A percentile compares a stretch with the other conserved stretches of the same genome.
Evolutionary conservation across 1,140 invertebrate genomes (phyloP).

Genomic region (Macrobrachium nipponense): DNA sequence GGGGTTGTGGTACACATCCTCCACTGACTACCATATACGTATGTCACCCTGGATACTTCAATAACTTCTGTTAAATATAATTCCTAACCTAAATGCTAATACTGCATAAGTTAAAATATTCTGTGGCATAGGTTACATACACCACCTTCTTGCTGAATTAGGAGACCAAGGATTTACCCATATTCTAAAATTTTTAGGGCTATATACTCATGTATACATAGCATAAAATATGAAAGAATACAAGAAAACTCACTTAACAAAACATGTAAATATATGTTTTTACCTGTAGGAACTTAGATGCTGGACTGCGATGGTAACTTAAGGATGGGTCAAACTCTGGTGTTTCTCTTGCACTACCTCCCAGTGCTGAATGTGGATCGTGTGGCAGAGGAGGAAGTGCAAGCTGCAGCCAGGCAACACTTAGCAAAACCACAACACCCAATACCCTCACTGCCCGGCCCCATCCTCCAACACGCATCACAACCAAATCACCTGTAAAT

Average conservation of each 20-base stretch:
- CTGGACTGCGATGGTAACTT: conserved; percentile 24
- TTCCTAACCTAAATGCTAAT: too few relatives aligned
- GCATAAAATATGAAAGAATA: background rate
- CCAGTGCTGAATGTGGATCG: conserved; percentile 53
- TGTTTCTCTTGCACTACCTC: conserved; percentile 48
- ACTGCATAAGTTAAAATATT: too few relatives aligned
- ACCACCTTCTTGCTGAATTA: too few relatives aligned
- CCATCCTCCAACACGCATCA: conserved; percentile 62
- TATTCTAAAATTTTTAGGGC: too few relatives aligned
- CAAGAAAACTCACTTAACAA: background rate
- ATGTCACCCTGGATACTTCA: background rate
- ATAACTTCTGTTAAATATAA: too few relatives aligned
- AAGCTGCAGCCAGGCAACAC: conserved; percentile 64
- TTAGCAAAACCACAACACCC: conserved; percentile 61
- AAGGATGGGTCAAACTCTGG: conserved; percentile 58
- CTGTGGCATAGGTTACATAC: too few relatives aligned
- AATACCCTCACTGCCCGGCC: conserved; percentile 56
- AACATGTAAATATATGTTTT: background rate
- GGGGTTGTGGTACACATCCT: too few relatives aligned
- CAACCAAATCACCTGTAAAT: conserved; percentile 25
- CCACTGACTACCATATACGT: too few relatives aligned
- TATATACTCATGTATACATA: background rate
- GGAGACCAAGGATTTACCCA: too few relatives aligned
- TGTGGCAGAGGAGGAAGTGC: conserved; percentile 62
- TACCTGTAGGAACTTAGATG: conserved; percentile 45